Evolutionary conservation across 2,797 vertebrate genomes (phyloP).

Genomic region (Danio aesculapii): DNA sequence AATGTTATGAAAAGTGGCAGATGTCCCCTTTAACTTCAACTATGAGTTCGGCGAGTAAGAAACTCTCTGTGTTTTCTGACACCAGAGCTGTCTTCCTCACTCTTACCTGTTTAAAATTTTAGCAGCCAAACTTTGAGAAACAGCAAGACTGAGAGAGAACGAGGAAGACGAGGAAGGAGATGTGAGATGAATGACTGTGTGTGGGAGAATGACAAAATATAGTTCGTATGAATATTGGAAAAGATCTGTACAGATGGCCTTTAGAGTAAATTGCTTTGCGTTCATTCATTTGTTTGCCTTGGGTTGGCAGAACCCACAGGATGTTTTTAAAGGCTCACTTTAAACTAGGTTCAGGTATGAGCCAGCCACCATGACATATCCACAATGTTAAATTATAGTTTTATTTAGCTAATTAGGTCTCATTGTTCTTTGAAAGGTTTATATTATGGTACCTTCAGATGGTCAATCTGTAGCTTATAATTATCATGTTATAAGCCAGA

Average conservation of each 20-base stretch:
- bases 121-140: background rate
- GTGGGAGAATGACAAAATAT: conserved; percentile 27
- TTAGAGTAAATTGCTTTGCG: conserved; percentile 38
- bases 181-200: background rate
- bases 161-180: background rate
- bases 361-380: background rate
- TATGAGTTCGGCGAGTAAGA: background rate
- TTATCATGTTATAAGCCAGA: conserved; percentile 26
- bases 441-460: conserved; percentile 11
- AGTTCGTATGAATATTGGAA: conserved; percentile 31
- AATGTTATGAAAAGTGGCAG: too few species aligned
- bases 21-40: conserved; percentile 20
- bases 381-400: conserved; percentile 12
- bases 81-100: conserved; percentile 3
- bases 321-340: conserved; percentile 21
- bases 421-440: conserved; percentile 52
- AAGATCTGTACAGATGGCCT: conserved; percentile 14
- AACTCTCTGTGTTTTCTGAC: background rate
- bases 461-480: conserved; percentile 25
- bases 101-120: conserved; percentile 25
- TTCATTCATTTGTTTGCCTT: conserved; percentile 28
- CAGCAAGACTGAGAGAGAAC: background rate
- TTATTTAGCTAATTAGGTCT: conserved; percentile 42
- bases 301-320: background rate
- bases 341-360: conserved; percentile 36